Evolutionary conservation across 2,797 vertebrate genomes (phyloP), one percentile per base, ranked within the genome.

Genomic region (Acestrorhynchus altus): DNA sequence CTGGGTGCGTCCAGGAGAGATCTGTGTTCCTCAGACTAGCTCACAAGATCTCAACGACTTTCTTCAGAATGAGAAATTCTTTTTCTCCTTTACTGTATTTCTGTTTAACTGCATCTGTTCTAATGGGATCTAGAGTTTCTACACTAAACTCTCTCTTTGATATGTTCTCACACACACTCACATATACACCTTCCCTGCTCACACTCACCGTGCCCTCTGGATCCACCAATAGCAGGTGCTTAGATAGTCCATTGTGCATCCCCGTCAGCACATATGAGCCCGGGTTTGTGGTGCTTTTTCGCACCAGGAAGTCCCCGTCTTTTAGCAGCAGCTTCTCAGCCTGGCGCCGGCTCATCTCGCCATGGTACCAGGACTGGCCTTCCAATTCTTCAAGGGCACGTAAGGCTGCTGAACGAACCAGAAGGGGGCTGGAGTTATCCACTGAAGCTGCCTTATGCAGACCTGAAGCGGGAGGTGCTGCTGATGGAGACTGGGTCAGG

Each of bases 221-320:
- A 81, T 99, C 97, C 89, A 99, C 96, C 64, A 99, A 90, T 86
- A 99, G 93, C 51, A 99, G 94, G 80, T 99, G 98, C 83, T 99
- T 99, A 86, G 95, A 93, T 83, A 96, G 94, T 78, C 96, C 95
- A 0, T 96, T 96, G 84, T 99, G 97, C 95, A 97, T 96, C 82
- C 98, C 98, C 0, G 98, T 98, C 87, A 99, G 92, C 20, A 99
- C 97, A 4, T 96, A 98, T 56, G 96, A 97, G 57, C 97, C 97
- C 0, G 97, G 95, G 88, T 97, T 99, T 0, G 96, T 98, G 57
- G 96, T 95, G 85, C 98, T 99, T 90, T 96, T 98, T 64, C 98
- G 95, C 75, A 99, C 97, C 0, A 99, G 94, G 87, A 99, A 99
- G 90, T 99, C 97, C 63, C 98, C 98, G 0, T 97, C 96, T 9